phyloP scores from a whole-genome alignment of 2,888 invertebrate species.

The Calephelis perditalis region DNA sequence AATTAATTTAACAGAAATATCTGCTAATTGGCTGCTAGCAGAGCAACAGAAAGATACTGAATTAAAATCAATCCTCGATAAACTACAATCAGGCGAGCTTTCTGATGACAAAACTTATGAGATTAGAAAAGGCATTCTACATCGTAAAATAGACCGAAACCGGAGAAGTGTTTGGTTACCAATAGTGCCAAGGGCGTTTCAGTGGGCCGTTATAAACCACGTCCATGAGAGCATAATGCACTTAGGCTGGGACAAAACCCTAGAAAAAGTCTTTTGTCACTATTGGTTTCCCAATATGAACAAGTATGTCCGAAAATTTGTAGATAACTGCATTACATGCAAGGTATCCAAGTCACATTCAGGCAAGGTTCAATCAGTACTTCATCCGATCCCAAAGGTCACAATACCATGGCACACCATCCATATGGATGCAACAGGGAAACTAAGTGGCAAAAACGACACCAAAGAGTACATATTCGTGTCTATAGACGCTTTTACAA shows the following conservation, averaged over 20 bases:
- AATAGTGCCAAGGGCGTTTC: background rate
- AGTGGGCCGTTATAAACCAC: too few relatives aligned
- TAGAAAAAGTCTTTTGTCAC: constrained; percentile 29
- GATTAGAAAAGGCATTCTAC: background rate
- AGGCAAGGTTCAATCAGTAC: background rate
- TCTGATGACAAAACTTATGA: background rate
- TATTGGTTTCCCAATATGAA: constrained; percentile 37
- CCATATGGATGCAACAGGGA: too few relatives aligned
- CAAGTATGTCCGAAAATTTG: constrained; percentile 35
- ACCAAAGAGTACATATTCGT: too few relatives aligned
- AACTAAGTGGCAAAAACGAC: too few relatives aligned
- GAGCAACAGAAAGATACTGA: background rate
- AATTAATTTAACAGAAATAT: background rate
- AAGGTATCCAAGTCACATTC: background rate
- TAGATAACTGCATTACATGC: constrained; percentile 37
- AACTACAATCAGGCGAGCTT: background rate
- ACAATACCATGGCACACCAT: too few relatives aligned
- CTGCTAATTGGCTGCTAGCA: background rate
- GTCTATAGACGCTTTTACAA: too few relatives aligned
- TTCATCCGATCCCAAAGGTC: too few relatives aligned
- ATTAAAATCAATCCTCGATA: background rate
- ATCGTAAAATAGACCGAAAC: background rate
- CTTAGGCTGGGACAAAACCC: constrained; percentile 31
- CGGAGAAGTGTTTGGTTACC: background rate
- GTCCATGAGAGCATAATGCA: too few relatives aligned